Percentiles rank a stretch among this genome's conserved stretches.
Evolutionary conservation across 2,888 invertebrate species (phyloP).

Genomic region (Magallana nippona): DNA sequence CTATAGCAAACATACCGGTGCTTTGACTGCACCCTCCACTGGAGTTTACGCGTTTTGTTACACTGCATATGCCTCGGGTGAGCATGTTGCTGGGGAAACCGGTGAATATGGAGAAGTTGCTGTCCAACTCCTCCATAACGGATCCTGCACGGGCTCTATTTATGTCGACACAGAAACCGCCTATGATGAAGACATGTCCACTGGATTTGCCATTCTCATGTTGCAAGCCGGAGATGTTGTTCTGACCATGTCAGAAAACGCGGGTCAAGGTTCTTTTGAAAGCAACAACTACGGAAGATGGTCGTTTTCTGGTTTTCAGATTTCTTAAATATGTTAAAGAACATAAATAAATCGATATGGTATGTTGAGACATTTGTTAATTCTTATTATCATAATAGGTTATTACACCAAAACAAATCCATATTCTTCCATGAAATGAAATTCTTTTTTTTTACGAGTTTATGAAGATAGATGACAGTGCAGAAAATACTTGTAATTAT

Average conservation of each 20-base stretch:
- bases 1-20: not conserved
- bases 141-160: not conserved
- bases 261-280: not conserved
- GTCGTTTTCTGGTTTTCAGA: not conserved
- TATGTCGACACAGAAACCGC: not conserved
- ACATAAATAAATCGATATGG: no score
- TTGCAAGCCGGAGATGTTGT: not conserved
- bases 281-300: not conserved
- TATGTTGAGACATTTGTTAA: no score
- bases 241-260: not conserved
- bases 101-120: not conserved
- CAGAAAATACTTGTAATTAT: no score
- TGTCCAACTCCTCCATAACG: not conserved
- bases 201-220: not conserved
- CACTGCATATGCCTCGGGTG: not conserved
- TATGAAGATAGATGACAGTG: no score
- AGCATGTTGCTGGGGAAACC: not conserved
- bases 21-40: not conserved
- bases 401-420: no score
- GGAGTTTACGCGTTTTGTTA: conserved; percentile 3
- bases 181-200: not conserved
- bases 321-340: not conserved
- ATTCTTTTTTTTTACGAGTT: no score
- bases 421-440: no score
- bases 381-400: no score